phyloP scores from a whole-genome alignment of 2,113 vertebrate species.

The Larimichthys polyactis region DNA sequence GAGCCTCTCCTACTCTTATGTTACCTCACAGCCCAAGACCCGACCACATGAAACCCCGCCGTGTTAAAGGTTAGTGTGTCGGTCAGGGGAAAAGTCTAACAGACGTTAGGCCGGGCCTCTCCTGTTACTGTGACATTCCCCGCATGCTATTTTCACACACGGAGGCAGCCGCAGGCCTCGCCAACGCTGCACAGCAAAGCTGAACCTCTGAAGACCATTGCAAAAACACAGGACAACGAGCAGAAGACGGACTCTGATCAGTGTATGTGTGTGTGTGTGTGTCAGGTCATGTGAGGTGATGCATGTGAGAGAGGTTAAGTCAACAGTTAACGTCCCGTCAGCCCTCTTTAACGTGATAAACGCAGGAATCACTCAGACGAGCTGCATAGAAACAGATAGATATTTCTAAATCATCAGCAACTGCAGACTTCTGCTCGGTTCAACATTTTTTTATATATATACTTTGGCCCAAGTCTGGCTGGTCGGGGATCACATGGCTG shows the following conservation, averaged over 20 bases:
- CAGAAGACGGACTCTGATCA: conserved; percentile 21
- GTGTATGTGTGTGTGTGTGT: conserved; percentile 1
- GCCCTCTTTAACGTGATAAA: neutral
- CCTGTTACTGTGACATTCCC: conserved; percentile 69
- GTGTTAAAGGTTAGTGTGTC: conserved; percentile 33
- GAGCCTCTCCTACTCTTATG: neutral
- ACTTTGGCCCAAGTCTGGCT: neutral
- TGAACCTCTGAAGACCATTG: neutral
- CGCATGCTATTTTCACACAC: conserved; percentile 58
- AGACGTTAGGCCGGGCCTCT: conserved; percentile 1
- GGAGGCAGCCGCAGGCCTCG: neutral
- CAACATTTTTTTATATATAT: neutral
- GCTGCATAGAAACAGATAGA: neutral
- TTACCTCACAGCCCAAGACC: neutral
- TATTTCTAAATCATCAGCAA: neutral
- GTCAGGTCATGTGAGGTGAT: conserved; percentile 27
- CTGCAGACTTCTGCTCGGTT: too few species aligned
- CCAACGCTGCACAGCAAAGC: neutral
- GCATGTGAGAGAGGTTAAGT: conserved; percentile 32
- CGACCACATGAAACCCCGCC: neutral
- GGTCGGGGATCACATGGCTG: neutral
- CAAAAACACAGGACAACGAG: neutral
- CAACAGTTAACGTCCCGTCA: neutral
- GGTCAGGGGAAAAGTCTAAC: neutral
- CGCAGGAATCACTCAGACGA: neutral